Evolutionary conservation across 2,888 invertebrate species (phyloP), one percentile per base, ranked within the genome.

Genomic region (Drosophila sordidula): DNA sequence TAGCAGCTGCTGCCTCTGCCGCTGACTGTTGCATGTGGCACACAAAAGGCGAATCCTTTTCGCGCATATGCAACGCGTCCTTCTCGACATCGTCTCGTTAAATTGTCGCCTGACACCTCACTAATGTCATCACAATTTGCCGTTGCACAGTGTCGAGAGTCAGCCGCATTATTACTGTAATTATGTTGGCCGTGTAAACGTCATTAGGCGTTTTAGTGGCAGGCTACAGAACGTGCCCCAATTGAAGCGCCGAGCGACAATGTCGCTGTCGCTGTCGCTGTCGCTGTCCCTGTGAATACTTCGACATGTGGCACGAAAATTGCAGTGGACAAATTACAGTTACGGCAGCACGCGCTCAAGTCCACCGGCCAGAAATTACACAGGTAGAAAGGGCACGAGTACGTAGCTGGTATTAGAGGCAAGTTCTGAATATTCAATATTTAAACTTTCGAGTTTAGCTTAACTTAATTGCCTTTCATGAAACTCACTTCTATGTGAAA

Each of bases 181-280:
- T 83, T 83, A 83, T 86, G 83, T 83, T 86, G 88, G 80, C 86
- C 88, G 80, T 88, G 83, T 88, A 82, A 83, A 83, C 86, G 83
- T 88, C 83, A 88, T 83, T 83, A 88, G 83, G 83, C 83, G 83
- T 82, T 88, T 82, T 78, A 69, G 76, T 77, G 72, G 62, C 62
- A 57, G 64, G 41, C 75, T 44, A 39, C 49, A 66, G 55, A 62
- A 75, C 82, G 76, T 87, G 78, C 68, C 62, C 29, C 65, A 68
- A 45, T 54, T 59, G 59, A 45, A 29, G 34, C 42, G 63, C 38
- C 25, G 18, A 45, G 41, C 67, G 58, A 55, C 64, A 70, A 46
- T 56, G 59, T 73, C 44, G 51, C 45, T 54, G 45, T 25, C 14
- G 42, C 25, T 42, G 45, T 25, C n/a, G 51, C 50, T 25, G 18